A percentile compares a stretch with the other conserved stretches of the same genome.
Conservation (phyloP, 2,797 vertebrate species). For the Remorina albescens region DNA sequence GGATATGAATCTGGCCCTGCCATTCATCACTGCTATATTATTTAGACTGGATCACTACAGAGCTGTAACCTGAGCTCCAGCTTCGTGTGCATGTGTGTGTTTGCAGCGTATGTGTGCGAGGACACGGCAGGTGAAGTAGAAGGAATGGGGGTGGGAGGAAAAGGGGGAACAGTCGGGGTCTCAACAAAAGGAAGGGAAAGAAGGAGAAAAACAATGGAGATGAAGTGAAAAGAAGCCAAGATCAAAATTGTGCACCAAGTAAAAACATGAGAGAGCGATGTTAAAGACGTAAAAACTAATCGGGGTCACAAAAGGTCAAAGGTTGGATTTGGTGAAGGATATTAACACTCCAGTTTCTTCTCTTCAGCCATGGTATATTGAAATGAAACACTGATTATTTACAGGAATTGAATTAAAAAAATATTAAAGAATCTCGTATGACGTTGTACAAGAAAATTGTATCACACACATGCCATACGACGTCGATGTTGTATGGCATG, state of each 20-base stretch:
- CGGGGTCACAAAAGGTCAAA: conserved; percentile 8
- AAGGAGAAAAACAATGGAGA: conserved; percentile 13
- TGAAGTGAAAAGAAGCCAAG: conserved; percentile 1
- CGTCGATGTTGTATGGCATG: neutral
- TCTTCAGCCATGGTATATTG: neutral
- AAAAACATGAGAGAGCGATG: conserved; percentile 22
- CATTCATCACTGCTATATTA: conserved; percentile 99
- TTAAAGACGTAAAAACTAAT: neutral
- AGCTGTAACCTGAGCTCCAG: conserved; percentile 95
- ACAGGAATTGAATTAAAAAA: neutral
- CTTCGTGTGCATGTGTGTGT: conserved; percentile 38
- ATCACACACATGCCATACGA: no score
- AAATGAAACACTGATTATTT: neutral
- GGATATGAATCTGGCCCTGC: conserved; percentile 94
- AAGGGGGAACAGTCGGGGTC: conserved; percentile 37
- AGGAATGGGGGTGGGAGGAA: conserved; percentile 15
- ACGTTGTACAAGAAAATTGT: no score
- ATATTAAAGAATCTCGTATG: no score
- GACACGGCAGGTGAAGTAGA: conserved; percentile 51
- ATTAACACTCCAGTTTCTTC: neutral
- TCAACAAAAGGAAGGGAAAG: conserved; percentile 29
- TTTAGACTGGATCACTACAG: conserved; percentile 98
- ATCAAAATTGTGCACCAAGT: neutral
- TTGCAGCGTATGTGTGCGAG: conserved; percentile 46
- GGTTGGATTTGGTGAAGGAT: conserved; percentile 6